A percentile compares a stretch with the other conserved stretches of the same genome.
These are phyloP conservation scores for Sitta europaea DNA, from an alignment of 2,113 vertebrate species.

Conservation along the genomic window DNA sequence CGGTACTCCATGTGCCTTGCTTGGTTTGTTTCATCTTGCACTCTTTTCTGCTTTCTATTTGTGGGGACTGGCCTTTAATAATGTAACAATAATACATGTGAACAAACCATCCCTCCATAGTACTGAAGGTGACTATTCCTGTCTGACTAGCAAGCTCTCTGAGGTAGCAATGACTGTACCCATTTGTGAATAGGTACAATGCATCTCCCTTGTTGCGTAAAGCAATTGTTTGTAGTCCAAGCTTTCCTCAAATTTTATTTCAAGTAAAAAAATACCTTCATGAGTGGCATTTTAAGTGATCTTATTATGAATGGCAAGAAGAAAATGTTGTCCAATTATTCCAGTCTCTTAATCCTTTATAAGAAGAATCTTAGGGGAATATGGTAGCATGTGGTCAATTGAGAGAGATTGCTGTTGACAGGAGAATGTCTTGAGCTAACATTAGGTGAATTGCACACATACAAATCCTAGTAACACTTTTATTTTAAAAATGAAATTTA, in stretches of 20 bases:
- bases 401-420: background rate
- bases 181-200: background rate
- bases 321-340: background rate
- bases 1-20: background rate
- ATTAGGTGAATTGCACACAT: background rate
- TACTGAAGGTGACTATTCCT: background rate
- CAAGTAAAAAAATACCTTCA: background rate
- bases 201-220: background rate
- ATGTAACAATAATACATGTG: background rate
- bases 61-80: background rate
- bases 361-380: background rate
- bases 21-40: background rate
- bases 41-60: background rate
- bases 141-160: background rate
- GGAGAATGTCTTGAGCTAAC: background rate
- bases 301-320: background rate
- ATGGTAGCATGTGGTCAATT: background rate
- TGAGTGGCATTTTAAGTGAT: background rate
- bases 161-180: background rate
- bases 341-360: background rate
- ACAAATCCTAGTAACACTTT: accelerated
- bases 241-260: background rate
- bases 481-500: background rate
- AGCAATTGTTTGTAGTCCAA: background rate
- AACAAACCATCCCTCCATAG: background rate